These are phyloP conservation scores for Manis pentadactyla DNA, from an alignment of 2,797 vertebrate genomes.

Conservation along the genomic window DNA sequence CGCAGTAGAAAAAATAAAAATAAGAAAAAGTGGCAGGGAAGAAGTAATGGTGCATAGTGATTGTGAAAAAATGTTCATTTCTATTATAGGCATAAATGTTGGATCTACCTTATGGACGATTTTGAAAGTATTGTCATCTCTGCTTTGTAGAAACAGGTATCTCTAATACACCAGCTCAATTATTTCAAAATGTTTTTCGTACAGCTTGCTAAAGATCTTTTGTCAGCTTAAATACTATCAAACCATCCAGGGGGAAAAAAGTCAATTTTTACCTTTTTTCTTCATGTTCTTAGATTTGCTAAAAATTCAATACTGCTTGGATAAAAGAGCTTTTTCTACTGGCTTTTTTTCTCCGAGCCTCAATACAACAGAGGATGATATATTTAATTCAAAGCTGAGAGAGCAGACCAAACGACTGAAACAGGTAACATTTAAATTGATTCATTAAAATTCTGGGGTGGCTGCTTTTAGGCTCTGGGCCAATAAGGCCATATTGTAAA, in stretches of 20 bases:
- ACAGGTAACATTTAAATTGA: slow-evolving; percentile 41
- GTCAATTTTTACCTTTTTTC: neutral
- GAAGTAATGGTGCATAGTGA: neutral
- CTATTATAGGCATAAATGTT: neutral
- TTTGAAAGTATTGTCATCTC: neutral
- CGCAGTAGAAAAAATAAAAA: neutral
- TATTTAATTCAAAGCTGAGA: neutral
- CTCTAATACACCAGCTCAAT: neutral
- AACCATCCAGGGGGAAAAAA: neutral
- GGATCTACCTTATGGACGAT: neutral
- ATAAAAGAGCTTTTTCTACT: neutral
- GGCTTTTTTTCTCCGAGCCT: neutral
- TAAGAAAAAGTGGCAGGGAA: neutral
- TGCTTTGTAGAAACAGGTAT: neutral
- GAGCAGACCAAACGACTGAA: neutral
- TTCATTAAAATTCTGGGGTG: neutral
- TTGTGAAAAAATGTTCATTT: neutral
- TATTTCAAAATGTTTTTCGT: neutral
- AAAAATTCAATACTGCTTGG: neutral
- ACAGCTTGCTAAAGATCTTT: neutral
- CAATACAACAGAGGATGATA: neutral
- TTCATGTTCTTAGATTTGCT: neutral
- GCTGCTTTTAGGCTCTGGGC: neutral
- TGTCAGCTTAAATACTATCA: neutral
- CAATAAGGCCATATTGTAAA: neutral